Evolutionary conservation across 1,140 invertebrate species (phyloP).

Genomic region (Drosophila persimilis): DNA sequence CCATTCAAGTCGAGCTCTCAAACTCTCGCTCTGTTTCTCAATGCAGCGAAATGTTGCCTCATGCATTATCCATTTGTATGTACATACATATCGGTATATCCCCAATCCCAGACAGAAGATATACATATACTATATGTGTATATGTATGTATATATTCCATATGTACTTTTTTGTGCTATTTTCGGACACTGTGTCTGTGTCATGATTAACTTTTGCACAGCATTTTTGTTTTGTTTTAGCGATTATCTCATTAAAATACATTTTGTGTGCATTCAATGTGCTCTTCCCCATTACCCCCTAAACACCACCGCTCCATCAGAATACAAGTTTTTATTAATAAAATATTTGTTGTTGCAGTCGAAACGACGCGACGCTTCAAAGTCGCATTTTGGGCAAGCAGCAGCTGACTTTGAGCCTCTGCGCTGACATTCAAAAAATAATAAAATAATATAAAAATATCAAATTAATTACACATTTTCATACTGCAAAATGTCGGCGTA

Average conservation of each 20-base stretch:
- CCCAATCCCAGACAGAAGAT: neutral
- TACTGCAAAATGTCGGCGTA: conserved; percentile 10
- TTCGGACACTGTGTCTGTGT: conserved; percentile 21
- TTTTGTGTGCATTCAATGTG: conserved; percentile 64
- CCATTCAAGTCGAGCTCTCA: conserved; percentile 10
- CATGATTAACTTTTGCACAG: conserved; percentile 32
- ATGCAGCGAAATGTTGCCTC: conserved; percentile 32
- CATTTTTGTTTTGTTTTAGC: conserved; percentile 31
- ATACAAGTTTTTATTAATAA: conserved; percentile 24
- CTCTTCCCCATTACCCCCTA: conserved; percentile 14
- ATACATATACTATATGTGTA: conserved; percentile 4
- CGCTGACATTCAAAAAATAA: conserved; percentile 30
- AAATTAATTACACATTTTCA: conserved; percentile 23
- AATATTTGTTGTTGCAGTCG: conserved; percentile 32
- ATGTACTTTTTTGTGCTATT: conserved; percentile 26
- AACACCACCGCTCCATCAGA: neutral
- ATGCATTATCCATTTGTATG: conserved; percentile 36
- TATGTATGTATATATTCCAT: conserved; percentile 15
- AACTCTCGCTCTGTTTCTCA: neutral
- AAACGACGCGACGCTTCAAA: conserved; percentile 20
- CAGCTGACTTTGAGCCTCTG: conserved; percentile 25
- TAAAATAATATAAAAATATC: conserved; percentile 29
- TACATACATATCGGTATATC: conserved; percentile 1
- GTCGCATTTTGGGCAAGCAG: neutral
- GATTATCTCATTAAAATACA: conserved; percentile 74